A percentile compares a stretch with the other conserved stretches of the same genome.
Conservation (phyloP, 2,797 vertebrate species). For the Psittacula derbiana region DNA sequence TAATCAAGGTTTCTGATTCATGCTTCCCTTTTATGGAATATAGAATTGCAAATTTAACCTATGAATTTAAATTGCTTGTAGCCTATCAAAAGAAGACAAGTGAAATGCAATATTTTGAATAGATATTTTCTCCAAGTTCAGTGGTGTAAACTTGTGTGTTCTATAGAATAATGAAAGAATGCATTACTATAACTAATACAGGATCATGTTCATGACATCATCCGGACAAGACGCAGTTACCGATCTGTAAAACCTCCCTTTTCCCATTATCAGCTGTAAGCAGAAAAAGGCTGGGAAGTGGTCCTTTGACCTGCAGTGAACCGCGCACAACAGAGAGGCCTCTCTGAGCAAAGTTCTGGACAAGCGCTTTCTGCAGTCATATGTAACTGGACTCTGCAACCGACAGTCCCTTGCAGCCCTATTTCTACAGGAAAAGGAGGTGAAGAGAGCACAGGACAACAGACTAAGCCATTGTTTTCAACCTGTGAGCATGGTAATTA, state of each 20-base stretch:
- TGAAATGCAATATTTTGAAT: background rate
- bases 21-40: background rate
- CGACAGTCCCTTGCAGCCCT: background rate
- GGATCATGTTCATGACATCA: background rate
- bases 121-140: background rate
- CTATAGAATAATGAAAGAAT: background rate
- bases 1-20: background rate
- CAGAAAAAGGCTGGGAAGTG: background rate
- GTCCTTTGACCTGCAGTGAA: background rate
- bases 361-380: background rate
- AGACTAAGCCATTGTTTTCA: background rate
- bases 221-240: background rate
- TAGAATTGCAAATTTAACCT: background rate
- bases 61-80: background rate
- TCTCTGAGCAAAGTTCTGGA: background rate
- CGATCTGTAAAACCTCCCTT: background rate
- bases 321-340: background rate
- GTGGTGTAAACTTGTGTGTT: background rate
- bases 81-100: background rate
- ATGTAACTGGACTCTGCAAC: background rate
- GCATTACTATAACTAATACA: background rate
- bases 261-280: background rate
- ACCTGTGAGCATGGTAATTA: background rate
- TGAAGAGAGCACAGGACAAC: background rate
- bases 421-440: background rate